Evolutionary conservation across 1,140 invertebrate species (phyloP).

Genomic region (Plectus sambesii): DNA sequence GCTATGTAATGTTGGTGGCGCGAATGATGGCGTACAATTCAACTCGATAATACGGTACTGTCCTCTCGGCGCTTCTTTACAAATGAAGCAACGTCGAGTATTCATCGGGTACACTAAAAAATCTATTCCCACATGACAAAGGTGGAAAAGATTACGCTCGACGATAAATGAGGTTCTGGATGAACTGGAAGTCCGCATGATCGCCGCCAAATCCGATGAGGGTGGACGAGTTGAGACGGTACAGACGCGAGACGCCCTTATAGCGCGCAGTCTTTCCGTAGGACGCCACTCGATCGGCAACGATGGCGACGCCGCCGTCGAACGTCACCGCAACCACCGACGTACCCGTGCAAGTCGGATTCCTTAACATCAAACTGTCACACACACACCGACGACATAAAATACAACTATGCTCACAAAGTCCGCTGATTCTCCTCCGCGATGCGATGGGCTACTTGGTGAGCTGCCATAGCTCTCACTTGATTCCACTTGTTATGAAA

Average conservation of each 20-base stretch:
- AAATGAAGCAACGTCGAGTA: too few species aligned
- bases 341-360: conserved; percentile 42
- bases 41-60: conserved; percentile 11
- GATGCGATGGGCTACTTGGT: too few species aligned
- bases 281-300: conserved; percentile 35
- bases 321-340: conserved; percentile 41
- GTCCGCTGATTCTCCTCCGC: too few species aligned
- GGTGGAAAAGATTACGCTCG: too few species aligned
- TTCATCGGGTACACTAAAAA: too few species aligned
- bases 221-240: conserved; percentile 34
- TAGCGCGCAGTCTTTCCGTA: conserved; percentile 36
- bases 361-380: conserved; percentile 21
- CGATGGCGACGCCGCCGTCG: conserved; percentile 39
- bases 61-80: conserved; percentile 34
- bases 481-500: too few species aligned
- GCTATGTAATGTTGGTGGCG: too few species aligned
- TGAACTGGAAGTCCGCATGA: conserved; percentile 43
- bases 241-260: conserved; percentile 28
- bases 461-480: too few species aligned
- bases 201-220: conserved; percentile 40
- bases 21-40: conserved; percentile 1
- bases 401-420: conserved; percentile 11
- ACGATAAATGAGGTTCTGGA: conserved; percentile 44
- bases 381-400: conserved; percentile 11
- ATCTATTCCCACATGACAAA: too few species aligned